Percentiles rank a stretch among this genome's conserved stretches.
phyloP scores from a whole-genome alignment of 2,888 invertebrate genomes.

The Ophion ventricosus region DNA sequence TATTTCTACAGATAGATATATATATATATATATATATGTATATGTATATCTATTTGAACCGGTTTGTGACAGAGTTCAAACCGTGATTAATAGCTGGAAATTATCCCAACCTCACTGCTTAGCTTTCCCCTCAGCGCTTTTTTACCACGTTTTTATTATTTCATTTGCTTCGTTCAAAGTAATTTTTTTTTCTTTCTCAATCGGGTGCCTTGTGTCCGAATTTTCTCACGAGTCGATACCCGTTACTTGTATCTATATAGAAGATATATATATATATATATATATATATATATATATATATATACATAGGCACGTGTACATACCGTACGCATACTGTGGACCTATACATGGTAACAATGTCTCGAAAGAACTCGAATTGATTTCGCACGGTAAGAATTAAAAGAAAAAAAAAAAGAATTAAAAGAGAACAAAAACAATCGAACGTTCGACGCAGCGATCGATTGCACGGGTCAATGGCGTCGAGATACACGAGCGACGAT shows the following conservation, averaged over 20 bases:
- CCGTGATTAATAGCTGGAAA: background rate
- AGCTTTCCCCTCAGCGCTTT: background rate
- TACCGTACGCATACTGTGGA: conserved; percentile 1
- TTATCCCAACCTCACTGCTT: background rate
- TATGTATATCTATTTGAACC: background rate
- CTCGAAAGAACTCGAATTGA: conserved; percentile 40
- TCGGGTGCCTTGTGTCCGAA: background rate
- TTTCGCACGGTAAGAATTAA: background rate
- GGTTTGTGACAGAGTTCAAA: conserved; percentile 10
- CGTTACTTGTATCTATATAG: background rate
- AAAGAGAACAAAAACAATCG: conserved; percentile 18
- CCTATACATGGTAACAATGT: background rate
- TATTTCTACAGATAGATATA: background rate
- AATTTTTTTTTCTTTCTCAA: background rate
- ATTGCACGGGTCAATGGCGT: conserved; percentile 57
- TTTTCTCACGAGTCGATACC: background rate
- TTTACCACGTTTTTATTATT: too few species aligned
- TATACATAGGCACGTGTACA: background rate
- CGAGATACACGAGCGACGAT: conserved; percentile 64
- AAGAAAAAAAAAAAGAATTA: conserved; percentile 4
- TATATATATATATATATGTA: background rate
- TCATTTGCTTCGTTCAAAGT: background rate
- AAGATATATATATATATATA: background rate
- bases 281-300: background rate
- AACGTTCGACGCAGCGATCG: conserved; percentile 46